Base-by-base conservation (phyloP, 2,888 invertebrate species). In the Steinernema hermaphroditum region DNA sequence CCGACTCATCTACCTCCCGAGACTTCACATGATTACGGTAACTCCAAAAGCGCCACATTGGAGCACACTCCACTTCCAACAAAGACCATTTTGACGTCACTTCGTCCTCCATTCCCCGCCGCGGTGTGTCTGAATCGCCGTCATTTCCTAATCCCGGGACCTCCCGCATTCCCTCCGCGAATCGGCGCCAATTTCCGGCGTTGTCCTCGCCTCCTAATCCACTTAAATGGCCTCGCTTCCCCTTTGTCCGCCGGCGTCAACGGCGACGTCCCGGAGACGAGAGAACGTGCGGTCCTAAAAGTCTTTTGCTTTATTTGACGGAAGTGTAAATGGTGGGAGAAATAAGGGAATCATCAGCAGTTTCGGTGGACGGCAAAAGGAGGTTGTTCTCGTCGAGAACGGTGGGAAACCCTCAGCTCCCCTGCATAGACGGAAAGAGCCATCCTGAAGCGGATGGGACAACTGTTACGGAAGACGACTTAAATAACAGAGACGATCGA, bases 291-390 rank as follows among this genome's bases (percentile, higher is more conserved):
- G 37, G 12, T 8, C 6, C 4, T 37, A 37, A 37, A 37, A 37
- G 37, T 37, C 37, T 37, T 37, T 4, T 37, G 37, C 12, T 37
- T 37, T 37, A 37, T 37, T 37, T 4, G 12, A 37, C 37, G 37
- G 6, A 37, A 37, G 37, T 37, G 37, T 37, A 37, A 37, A 37
- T 37, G 37, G 37, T 4, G 12, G 37, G 37, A 12, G 12, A 12
- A 37, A 37, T 12, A 37, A 16, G 62, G 34, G 62, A 29, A 27
- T 62, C 62, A 62, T 62, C 62, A 62, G 62, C 62, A 62, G 62
- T 62, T 62, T 62, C 32, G 62, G 62, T n/a, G 62, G 62, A 62
- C 62, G 62, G 62, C 62, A 62, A 22, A 19, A 50, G 50, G 9
- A 19, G 50, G 19, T n/a, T 62, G 62, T 62, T 32, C 62, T 62